Percentiles rank a stretch among this genome's conserved stretches.
Evolutionary conservation across 2,888 invertebrate genomes (phyloP).

Genomic region (Epistrophella euchroma): DNA sequence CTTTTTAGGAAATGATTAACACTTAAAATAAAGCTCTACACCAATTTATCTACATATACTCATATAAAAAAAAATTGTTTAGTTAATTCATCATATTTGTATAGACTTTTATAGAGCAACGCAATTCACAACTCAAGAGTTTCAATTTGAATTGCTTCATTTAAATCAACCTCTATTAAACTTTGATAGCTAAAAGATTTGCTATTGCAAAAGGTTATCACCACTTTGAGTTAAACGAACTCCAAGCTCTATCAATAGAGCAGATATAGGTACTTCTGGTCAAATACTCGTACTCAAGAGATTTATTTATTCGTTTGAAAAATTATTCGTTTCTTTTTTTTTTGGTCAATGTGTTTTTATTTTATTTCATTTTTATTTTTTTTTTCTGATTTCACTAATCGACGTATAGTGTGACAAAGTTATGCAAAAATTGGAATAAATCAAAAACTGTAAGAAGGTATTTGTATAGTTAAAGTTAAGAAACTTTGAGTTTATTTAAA

Average conservation of each 20-base stretch:
- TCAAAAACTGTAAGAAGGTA: too few species aligned
- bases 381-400: background rate
- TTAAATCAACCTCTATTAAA: background rate
- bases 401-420: background rate
- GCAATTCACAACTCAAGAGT: background rate
- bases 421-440: background rate
- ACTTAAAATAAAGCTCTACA: too few species aligned
- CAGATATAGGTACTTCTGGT: slow-evolving; percentile 8
- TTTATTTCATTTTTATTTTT: slow-evolving; percentile 62
- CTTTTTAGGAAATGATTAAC: too few species aligned
- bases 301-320: slow-evolving; percentile 49
- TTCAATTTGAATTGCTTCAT: slow-evolving; percentile 8
- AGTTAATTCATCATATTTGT: background rate
- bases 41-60: too few species aligned
- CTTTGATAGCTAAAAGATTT: slow-evolving; percentile 12
- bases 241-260: background rate
- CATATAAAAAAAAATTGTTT: too few species aligned
- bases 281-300: background rate
- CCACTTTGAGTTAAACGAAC: slow-evolving; percentile 30
- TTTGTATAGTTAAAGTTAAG: too few species aligned
- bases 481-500: too few species aligned
- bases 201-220: slow-evolving; percentile 40
- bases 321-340: background rate
- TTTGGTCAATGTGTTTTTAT: slow-evolving; percentile 39
- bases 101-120: background rate